Evolutionary conservation across 1,140 invertebrate species (phyloP).

Genomic region (Condylostylus longicornis): DNA sequence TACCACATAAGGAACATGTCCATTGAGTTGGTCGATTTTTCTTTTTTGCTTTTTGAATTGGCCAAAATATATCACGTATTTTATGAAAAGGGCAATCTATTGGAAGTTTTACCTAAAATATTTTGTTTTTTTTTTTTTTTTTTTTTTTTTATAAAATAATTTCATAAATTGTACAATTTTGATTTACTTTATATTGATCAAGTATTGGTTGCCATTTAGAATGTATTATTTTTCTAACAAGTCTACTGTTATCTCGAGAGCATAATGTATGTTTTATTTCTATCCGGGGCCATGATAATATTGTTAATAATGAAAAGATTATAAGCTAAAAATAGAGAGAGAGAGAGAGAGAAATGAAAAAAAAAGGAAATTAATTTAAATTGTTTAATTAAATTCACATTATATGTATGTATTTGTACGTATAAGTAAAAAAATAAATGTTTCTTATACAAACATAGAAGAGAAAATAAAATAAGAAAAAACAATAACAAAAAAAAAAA

Average conservation of each 20-base stretch:
- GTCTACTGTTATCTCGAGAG: slow-evolving; percentile 71
- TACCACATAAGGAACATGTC: slow-evolving; percentile 83
- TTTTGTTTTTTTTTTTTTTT: background rate
- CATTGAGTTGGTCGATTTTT: slow-evolving; percentile 72
- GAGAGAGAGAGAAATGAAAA: slow-evolving; percentile 13
- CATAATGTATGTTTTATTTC: slow-evolving; percentile 73
- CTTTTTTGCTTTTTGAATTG: slow-evolving; percentile 65
- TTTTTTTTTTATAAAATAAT: background rate
- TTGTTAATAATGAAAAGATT: slow-evolving; percentile 58
- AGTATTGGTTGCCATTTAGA: slow-evolving; percentile 82
- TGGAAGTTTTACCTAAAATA: slow-evolving; percentile 45
- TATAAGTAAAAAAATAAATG: background rate
- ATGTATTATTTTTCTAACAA: slow-evolving; percentile 74
- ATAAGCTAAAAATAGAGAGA: slow-evolving; percentile 42
- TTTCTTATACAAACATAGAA: background rate
- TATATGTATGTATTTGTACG: background rate
- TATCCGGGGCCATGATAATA: slow-evolving; percentile 75
- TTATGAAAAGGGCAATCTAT: slow-evolving; percentile 81
- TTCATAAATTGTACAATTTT: background rate
- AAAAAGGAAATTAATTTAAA: slow-evolving; percentile 2
- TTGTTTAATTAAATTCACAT: background rate
- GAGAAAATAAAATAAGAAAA: background rate
- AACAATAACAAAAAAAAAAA: background rate
- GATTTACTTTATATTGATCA: slow-evolving; percentile 61
- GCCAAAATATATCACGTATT: slow-evolving; percentile 68